Evolutionary conservation across 2,888 invertebrate genomes (phyloP), one percentile per base, ranked within the genome.

Genomic region (Phlogophora meticulosa): DNA sequence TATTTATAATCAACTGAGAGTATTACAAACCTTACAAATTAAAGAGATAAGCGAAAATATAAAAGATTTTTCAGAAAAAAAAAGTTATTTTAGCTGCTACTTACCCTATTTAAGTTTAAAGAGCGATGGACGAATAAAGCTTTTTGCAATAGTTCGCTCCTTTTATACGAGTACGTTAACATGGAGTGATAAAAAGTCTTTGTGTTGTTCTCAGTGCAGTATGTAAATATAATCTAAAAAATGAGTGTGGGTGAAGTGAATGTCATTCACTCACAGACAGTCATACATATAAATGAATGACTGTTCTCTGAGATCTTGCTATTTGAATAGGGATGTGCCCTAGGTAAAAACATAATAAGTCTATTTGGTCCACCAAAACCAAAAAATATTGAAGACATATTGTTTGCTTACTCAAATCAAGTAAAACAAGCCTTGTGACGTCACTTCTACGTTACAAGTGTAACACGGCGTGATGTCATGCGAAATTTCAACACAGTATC

Each of bases 51-150:
- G 46, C 7, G 38, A n/a, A 38, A 40, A 53, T 52, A 32, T 34
- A 46, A 46, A 2, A 51, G 34, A 51, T 13, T 40, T 22, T 22
- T 10, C 40, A 5, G n/a, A n/a, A n/a, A n/a, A n/a, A n/a, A n/a
- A n/a, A n/a, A n/a, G n/a, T n/a, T n/a, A n/a, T n/a, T n/a, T 38
- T 15, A 24, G 45, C 40, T 52, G 20, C 10, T 5, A 72, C 77
- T 78, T 60, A 78, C 77, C 72, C 63, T 52, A 61, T 61, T 56
- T 56, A 43, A 38, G 58, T 46, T 62, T 57, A 53, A 62, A 59
- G 58, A 58, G 34, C 58, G 11, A 49, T 24, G 15, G 28, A 24
- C 59, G 28, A 77, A 48, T 78, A 77, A 67, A 32, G 48, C 24
- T 58, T 13, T 40, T 1, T 56, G 57, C 48, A 61, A 40, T 34